Evolutionary conservation across 2,113 vertebrate genomes (phyloP).

Genomic region (Dolichallabes microphthalmus): DNA sequence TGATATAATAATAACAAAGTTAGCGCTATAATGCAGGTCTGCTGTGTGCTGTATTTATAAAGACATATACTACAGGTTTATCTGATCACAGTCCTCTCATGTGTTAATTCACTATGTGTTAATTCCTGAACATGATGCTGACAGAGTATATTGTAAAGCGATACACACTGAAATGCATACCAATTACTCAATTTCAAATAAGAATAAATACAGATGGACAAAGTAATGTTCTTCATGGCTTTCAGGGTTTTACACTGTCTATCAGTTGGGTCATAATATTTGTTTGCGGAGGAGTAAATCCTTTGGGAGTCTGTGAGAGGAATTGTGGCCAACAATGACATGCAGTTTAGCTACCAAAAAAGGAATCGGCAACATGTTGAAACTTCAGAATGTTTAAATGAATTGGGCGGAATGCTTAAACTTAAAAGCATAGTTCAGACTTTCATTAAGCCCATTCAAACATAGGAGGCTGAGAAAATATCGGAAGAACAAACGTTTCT

Average conservation of each 20-base stretch:
- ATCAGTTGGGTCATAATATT: slow-evolving; percentile 11
- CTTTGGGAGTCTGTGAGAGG: not conserved
- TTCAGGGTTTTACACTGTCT: not conserved
- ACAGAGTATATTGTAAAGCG: not conserved
- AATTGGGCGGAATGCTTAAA: not conserved
- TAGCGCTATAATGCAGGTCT: not conserved
- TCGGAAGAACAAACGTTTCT: slow-evolving; percentile 13
- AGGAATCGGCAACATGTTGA: not conserved
- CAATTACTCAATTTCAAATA: not conserved
- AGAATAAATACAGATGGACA: not conserved
- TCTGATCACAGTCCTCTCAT: not conserved
- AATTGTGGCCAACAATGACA: not conserved
- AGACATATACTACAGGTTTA: not conserved
- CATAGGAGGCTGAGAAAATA: not conserved
- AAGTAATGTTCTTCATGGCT: not conserved
- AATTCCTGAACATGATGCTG: not conserved
- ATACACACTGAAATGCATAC: not conserved
- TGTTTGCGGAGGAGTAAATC: slow-evolving; percentile 9
- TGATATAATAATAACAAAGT: not conserved
- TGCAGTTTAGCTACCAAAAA: slow-evolving; percentile 11
- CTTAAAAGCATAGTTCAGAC: not conserved
- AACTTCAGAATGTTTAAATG: not conserved
- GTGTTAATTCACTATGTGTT: not conserved
- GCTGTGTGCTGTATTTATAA: not conserved
- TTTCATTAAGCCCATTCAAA: not conserved